phyloP scores from a whole-genome alignment of 1,140 invertebrate genomes.

The Panagrolaimus sp. region DNA sequence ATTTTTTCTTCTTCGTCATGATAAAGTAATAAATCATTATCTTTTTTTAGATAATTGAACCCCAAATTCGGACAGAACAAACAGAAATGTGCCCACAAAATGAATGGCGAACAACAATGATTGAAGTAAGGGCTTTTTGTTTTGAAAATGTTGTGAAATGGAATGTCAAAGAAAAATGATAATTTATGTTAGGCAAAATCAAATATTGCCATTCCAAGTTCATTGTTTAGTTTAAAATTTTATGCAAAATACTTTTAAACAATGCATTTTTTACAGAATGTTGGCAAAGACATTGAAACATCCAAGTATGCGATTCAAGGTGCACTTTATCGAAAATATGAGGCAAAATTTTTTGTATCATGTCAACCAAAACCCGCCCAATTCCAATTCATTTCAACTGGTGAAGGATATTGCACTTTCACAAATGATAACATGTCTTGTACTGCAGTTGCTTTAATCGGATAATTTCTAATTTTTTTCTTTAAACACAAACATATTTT shows the following conservation, averaged over 20 bases:
- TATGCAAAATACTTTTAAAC: no score
- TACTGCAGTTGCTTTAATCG: not conserved
- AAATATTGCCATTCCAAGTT: no score
- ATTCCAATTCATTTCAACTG: not conserved
- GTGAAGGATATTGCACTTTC: constrained; percentile 8
- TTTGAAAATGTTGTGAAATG: not conserved
- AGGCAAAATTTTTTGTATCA: not conserved
- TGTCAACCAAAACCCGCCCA: not conserved
- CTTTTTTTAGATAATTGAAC: constrained; percentile 17
- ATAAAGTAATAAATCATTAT: not conserved
- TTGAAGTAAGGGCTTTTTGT: not conserved
- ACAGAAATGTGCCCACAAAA: not conserved
- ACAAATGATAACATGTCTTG: not conserved
- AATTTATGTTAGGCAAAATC: no score
- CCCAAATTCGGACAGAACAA: constrained; percentile 6
- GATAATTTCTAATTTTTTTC: not conserved
- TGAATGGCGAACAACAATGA: constrained; percentile 6
- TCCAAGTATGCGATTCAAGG: constrained; percentile 6
- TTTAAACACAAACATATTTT: no score
- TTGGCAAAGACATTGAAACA: constrained; percentile 15
- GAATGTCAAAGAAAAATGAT: no score
- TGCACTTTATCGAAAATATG: constrained; percentile 3
- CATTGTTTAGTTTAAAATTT: no score
- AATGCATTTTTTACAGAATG: not conserved
- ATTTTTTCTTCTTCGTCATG: not conserved